Percentiles rank a stretch among this genome's conserved stretches.
Evolutionary conservation across 2,113 vertebrate species (phyloP).

Genomic region (Antechinus flavipes): DNA sequence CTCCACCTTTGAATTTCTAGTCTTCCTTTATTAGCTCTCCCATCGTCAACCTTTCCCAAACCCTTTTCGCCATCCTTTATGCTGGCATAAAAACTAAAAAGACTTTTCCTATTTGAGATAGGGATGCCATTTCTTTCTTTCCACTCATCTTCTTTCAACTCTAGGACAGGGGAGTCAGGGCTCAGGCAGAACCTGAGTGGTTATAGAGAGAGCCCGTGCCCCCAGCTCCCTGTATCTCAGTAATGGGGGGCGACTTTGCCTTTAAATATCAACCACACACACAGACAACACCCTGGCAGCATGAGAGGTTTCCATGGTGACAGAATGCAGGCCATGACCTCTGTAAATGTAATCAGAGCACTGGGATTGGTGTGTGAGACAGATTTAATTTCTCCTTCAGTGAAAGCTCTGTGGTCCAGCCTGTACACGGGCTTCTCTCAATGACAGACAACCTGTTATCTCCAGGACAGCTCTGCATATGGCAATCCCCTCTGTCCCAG

Average conservation of each 20-base stretch:
- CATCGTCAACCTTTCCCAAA: not conserved
- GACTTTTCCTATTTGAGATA: conserved; percentile 12
- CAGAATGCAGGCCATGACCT: conserved; percentile 86
- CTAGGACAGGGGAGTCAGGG: conserved; percentile 32
- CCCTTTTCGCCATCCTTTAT: not conserved
- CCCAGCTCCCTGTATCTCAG: conserved; percentile 61
- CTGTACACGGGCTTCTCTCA: conserved; percentile 67
- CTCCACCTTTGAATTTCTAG: conserved; percentile 1
- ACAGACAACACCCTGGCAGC: conserved; percentile 82
- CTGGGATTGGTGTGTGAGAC: conserved; percentile 86
- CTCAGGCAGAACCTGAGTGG: not conserved
- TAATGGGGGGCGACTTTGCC: conserved; percentile 72
- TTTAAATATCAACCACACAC: conserved; percentile 85
- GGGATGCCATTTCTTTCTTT: conserved; percentile 28
- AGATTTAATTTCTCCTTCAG: conserved; percentile 85
- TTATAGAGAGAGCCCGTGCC: conserved; percentile 61
- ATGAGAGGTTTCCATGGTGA: conserved; percentile 87
- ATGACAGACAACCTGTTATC: conserved; percentile 86
- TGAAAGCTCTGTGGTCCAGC: conserved; percentile 84
- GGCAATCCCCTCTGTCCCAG: conserved; percentile 55
- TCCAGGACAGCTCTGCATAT: conserved; percentile 69
- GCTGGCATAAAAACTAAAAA: conserved; percentile 22
- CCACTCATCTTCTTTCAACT: conserved; percentile 47
- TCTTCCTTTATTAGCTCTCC: not conserved
- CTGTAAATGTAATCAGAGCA: conserved; percentile 88